A percentile compares a stretch with the other conserved stretches of the same genome.
These are phyloP conservation scores for Catocala sponsa DNA, from an alignment of 2,888 invertebrate species.

Conservation along the genomic window DNA sequence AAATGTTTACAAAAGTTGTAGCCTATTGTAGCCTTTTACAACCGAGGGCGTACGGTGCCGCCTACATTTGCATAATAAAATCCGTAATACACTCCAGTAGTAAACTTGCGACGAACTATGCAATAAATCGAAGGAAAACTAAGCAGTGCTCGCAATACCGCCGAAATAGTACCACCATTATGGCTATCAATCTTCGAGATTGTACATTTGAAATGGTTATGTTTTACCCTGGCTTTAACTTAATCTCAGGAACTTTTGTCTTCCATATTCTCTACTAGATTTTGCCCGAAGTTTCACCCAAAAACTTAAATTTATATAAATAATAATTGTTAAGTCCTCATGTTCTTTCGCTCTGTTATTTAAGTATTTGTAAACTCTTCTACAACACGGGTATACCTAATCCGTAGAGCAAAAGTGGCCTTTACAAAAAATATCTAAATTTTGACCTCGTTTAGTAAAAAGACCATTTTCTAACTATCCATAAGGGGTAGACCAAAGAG, in stretches of 20 bases:
- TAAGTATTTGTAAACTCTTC: no score
- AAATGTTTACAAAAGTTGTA: slow-evolving; percentile 25
- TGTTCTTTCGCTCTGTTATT: no score
- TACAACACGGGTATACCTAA: no score
- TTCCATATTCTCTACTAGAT: no score
- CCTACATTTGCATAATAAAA: slow-evolving; percentile 21
- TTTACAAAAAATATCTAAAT: no score
- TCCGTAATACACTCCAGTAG: neutral
- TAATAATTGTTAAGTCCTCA: no score
- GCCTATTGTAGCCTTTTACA: neutral
- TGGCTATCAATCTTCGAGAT: neutral
- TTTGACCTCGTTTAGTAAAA: neutral
- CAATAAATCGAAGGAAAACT: slow-evolving; percentile 1
- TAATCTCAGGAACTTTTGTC: no score
- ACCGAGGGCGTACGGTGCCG: slow-evolving; percentile 1
- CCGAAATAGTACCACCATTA: neutral
- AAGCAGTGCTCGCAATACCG: neutral
- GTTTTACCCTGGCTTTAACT: no score
- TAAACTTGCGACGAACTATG: neutral
- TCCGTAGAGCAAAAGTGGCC: no score
- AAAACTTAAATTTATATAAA: no score
- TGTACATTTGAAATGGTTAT: no score
- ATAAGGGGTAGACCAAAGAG: neutral
- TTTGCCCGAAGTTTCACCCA: no score
- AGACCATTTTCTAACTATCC: neutral